phyloP scores from a whole-genome alignment of 1,140 invertebrate genomes.

The Rhyzopertha dominica region DNA sequence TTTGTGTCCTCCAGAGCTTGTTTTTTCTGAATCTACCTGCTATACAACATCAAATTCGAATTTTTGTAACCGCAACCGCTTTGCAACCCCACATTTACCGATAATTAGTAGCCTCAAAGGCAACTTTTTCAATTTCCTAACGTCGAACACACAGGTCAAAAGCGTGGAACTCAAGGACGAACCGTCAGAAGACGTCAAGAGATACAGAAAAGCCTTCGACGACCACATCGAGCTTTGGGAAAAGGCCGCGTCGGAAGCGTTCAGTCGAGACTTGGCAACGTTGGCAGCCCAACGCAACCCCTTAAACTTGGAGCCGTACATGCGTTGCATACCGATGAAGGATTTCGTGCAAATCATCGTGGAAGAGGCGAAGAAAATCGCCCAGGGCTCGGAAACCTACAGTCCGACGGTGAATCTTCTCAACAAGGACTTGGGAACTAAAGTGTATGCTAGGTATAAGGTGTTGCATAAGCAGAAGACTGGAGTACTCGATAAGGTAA shows the following conservation, averaged over 20 bases:
- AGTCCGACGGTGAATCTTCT: conserved; percentile 64
- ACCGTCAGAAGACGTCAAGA: conserved; percentile 24
- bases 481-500: conserved; percentile 63
- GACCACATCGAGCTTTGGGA: conserved; percentile 64
- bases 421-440: conserved; percentile 63
- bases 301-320: conserved; percentile 68
- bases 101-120: no score
- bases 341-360: conserved; percentile 40
- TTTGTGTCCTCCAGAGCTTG: no score
- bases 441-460: conserved; percentile 60
- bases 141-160: conserved; percentile 39
- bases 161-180: conserved; percentile 27
- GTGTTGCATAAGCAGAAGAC: conserved; percentile 59
- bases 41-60: no score
- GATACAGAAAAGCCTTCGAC: conserved; percentile 53
- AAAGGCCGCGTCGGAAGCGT: conserved; percentile 53
- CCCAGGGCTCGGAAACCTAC: conserved; percentile 72
- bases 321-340: conserved; percentile 45
- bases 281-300: conserved; percentile 51
- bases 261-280: conserved; percentile 61
- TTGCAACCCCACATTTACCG: no score
- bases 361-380: conserved; percentile 47
- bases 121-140: conserved; percentile 8
- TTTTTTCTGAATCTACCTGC: no score
- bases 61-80: no score